Percentiles rank a stretch among this genome's conserved stretches.
phyloP scores from a whole-genome alignment of 2,797 vertebrate genomes.

The Gymnodraco acuticeps region DNA sequence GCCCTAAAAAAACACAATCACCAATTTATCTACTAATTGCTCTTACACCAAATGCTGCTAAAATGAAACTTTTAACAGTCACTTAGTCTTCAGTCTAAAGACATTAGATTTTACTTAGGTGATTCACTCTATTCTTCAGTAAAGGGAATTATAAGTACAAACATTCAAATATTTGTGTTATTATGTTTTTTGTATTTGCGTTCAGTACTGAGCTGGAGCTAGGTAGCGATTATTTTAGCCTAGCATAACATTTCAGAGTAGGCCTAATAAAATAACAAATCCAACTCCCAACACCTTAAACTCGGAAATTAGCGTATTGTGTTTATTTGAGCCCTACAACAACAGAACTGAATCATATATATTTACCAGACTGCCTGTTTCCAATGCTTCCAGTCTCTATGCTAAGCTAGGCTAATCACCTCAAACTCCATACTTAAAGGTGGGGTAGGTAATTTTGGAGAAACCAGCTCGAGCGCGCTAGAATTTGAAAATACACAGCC shows the following conservation, averaged over 20 bases:
- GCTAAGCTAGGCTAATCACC: not conserved
- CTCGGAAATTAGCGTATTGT: no score
- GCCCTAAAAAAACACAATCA: not conserved
- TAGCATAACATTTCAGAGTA: not conserved
- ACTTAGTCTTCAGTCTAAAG: not conserved
- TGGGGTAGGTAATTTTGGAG: no score
- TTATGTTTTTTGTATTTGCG: not conserved
- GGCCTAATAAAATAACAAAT: not conserved
- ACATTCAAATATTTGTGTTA: not conserved
- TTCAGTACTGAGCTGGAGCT: not conserved
- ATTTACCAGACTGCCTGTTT: not conserved
- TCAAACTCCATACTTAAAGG: not conserved
- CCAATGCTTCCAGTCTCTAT: not conserved
- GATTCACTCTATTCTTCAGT: not conserved
- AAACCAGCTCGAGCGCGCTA: no score
- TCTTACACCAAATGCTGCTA: not conserved
- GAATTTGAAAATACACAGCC: no score
- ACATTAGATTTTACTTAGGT: not conserved
- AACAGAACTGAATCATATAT: no score
- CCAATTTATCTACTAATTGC: not conserved
- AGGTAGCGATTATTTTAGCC: not conserved
- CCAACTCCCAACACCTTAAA: not conserved
- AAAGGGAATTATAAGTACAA: not conserved
- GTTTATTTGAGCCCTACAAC: not conserved
- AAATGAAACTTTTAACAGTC: not conserved